Evolutionary conservation across 2,113 vertebrate genomes (phyloP), one percentile per base, ranked within the genome.

Genomic region (Saccopteryx leptura): DNA sequence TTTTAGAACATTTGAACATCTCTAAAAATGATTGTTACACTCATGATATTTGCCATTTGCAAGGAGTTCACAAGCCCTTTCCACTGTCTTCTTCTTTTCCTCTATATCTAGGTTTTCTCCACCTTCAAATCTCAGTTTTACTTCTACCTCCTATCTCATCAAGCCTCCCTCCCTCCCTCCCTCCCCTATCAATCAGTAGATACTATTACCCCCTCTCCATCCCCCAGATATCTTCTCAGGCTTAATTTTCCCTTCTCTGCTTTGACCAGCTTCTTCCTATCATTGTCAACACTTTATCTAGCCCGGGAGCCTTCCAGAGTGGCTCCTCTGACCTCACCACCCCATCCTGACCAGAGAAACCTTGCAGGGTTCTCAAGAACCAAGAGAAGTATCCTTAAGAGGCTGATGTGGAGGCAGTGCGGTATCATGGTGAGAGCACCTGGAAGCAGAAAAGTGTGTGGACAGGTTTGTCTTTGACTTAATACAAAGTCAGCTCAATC

Each of bases 61-160:
- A 60, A 48, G 31, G 63, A 33, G 39, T 31, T 89, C 79, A 63
- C 28, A 39, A 80, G 65, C 54, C 61, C 39, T 85, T 28, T 52
- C 72, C 26, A 66, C 2, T 60, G 88, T 31, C 23, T 21, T 79
- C 56, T 75, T 39, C 71, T 24, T 71, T 71, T 89, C 82, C 58
- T 81, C 60, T 89, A 52, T 33, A 60, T 46, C 33, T 66, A 28
- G 66, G 69, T 74, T 82, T 88, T 68, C 79, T 76, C 23, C 50
- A 74, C 79, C 74, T 96, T 80, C 74, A 89, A 91, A 91, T 96
- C 82, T 90, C 93, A 82, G 88, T 84, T 94, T 93, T 60, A 90
- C 50, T 87, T 96, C 54, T 21, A 39, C 28, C 21, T 90, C 79
- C 0, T 72, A 46, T 69, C 63, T 80, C 68, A 68, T 71, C 54